Conservation (phyloP, 2,888 invertebrate genomes). For the Amphipoea lucens region DNA sequence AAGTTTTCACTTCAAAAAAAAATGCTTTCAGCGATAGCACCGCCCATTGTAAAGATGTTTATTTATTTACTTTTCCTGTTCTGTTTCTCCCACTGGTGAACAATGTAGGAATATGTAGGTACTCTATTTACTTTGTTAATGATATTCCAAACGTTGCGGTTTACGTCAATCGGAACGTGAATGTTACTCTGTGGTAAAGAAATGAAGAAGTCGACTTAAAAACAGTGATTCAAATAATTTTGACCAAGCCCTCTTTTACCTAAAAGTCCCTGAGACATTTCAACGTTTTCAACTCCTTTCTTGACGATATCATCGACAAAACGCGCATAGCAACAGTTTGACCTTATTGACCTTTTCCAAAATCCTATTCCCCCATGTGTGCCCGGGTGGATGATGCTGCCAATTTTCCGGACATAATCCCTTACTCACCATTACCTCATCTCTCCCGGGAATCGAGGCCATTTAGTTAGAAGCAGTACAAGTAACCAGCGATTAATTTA, state of each 20-base stretch:
- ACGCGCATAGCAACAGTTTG: background rate
- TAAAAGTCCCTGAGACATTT: no score
- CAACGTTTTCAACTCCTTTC: background rate
- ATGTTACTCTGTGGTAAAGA: background rate
- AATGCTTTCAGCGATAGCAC: background rate
- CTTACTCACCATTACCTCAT: constrained; percentile 5
- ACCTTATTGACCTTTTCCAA: background rate
- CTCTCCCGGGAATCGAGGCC: background rate
- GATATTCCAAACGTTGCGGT: background rate
- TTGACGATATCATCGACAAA: background rate
- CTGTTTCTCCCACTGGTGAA: background rate
- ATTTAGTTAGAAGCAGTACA: constrained; percentile 5
- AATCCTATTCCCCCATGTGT: background rate
- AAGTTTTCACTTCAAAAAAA: no score
- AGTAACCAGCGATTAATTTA: constrained; percentile 13
- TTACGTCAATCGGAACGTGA: background rate
- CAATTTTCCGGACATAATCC: constrained; percentile 34
- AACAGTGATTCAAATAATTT: background rate
- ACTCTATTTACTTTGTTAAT: background rate
- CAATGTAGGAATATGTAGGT: background rate
- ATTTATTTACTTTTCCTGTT: background rate
- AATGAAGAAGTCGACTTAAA: background rate
- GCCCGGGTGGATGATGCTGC: constrained; percentile 40
- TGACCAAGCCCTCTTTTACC: background rate
- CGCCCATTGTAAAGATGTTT: background rate